Percentiles rank a stretch among this genome's conserved stretches.
These are phyloP conservation scores for Chrysolina haemoptera DNA, from an alignment of 2,888 invertebrate genomes.

Conservation along the genomic window DNA sequence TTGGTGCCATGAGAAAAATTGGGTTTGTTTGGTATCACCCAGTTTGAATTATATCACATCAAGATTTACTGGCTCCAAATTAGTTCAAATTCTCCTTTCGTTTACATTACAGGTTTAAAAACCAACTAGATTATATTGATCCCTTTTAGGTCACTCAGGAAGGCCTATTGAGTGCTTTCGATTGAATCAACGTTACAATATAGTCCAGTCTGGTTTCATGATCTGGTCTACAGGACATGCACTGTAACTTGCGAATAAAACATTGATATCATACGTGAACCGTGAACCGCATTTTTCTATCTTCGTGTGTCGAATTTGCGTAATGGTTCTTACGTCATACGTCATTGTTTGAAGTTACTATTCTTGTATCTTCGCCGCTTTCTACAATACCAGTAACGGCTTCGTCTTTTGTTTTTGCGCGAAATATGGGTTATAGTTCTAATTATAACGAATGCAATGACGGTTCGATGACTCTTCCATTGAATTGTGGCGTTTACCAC, in stretches of 20 bases:
- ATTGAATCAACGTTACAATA: too few relatives aligned
- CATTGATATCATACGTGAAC: background rate
- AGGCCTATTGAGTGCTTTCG: too few relatives aligned
- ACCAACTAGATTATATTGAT: too few relatives aligned
- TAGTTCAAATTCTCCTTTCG: too few relatives aligned
- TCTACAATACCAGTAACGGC: slow-evolving; percentile 20
- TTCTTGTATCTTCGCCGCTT: slow-evolving; percentile 12
- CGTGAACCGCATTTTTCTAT: background rate
- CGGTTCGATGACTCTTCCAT: background rate
- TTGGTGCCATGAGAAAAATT: too few relatives aligned
- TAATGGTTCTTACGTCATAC: slow-evolving; percentile 8
- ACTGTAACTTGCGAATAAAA: background rate
- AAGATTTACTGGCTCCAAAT: too few relatives aligned
- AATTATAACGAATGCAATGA: background rate
- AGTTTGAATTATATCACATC: too few relatives aligned
- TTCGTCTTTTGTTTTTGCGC: slow-evolving; percentile 21
- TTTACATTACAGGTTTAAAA: too few relatives aligned
- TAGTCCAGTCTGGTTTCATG: too few relatives aligned
- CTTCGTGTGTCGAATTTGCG: background rate
- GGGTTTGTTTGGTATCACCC: too few relatives aligned
- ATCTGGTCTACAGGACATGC: too few relatives aligned
- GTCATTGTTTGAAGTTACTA: slow-evolving; percentile 19
- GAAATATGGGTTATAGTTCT: slow-evolving; percentile 20
- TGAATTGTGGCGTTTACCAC: background rate
- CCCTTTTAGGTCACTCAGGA: too few relatives aligned